Percentiles rank a stretch among this genome's conserved stretches.
Conservation (phyloP, 2,113 vertebrate species). For the Lampris megalopsis region DNA sequence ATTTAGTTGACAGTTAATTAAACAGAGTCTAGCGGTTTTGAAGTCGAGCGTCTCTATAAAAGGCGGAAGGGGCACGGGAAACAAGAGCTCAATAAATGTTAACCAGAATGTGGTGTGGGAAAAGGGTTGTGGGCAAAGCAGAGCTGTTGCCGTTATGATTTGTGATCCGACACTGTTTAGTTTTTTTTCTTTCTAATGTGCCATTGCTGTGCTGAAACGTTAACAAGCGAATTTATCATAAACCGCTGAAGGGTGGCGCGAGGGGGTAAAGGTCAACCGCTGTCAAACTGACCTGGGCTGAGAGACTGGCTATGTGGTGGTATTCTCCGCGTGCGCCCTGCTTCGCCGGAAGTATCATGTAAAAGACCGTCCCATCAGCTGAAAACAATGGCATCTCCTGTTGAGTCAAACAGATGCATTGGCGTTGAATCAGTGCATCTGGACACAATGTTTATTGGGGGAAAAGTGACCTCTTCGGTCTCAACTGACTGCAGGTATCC, state of each 20-base stretch:
- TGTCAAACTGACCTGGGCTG: slow-evolving; percentile 78
- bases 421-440: too few relatives aligned
- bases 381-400: slow-evolving; percentile 84
- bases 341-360: slow-evolving; percentile 82
- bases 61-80: too few relatives aligned
- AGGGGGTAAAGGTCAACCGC: slow-evolving; percentile 5
- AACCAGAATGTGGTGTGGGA: background rate
- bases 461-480: too few relatives aligned
- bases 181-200: background rate
- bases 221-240: slow-evolving; percentile 5
- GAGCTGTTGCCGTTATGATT: slow-evolving; percentile 5
- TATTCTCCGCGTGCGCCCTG: slow-evolving; percentile 86
- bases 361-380: slow-evolving; percentile 78
- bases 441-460: too few relatives aligned
- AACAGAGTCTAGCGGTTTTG: too few relatives aligned
- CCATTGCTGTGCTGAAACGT: background rate
- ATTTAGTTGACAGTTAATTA: too few relatives aligned
- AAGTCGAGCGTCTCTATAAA: too few relatives aligned
- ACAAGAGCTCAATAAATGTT: too few relatives aligned
- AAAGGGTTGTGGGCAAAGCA: background rate
- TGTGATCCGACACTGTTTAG: slow-evolving; percentile 26
- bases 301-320: slow-evolving; percentile 81
- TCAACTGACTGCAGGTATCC: too few relatives aligned
- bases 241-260: background rate
- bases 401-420: background rate